Conservation (phyloP, 2,888 invertebrate species). For the Epistrophe grossulariae region DNA sequence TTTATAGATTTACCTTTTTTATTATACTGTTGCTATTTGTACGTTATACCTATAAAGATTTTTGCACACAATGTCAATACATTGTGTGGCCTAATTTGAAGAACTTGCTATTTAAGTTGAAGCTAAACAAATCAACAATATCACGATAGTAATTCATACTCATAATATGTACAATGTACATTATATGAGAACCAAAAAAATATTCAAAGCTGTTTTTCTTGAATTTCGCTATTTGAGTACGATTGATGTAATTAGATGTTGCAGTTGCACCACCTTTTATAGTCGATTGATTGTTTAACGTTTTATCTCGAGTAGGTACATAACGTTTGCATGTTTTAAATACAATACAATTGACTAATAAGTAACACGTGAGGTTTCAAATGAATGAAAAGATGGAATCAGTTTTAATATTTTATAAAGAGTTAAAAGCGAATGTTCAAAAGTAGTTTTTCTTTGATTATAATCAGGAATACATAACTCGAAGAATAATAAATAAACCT, state of each 20-base stretch:
- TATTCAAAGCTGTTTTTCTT: slow-evolving; percentile 15
- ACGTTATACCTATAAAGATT: slow-evolving; percentile 1
- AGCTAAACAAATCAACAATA: background rate
- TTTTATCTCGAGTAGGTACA: background rate
- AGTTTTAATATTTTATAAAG: background rate
- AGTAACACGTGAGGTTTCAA: background rate
- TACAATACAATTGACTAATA: background rate
- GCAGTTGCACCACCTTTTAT: slow-evolving; percentile 2
- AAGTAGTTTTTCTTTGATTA: background rate
- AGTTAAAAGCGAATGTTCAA: background rate
- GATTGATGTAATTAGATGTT: background rate
- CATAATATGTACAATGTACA: background rate
- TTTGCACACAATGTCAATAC: slow-evolving; percentile 42
- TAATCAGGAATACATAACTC: too few species aligned
- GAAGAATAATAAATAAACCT: too few species aligned
- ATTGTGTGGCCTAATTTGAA: slow-evolving; percentile 41
- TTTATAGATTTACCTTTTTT: background rate
- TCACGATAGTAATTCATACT: slow-evolving; percentile 20
- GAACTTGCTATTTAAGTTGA: slow-evolving; percentile 4
- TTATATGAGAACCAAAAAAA: background rate
- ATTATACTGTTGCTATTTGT: background rate
- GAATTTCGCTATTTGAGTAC: background rate
- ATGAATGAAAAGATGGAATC: slow-evolving; percentile 4
- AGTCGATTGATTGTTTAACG: slow-evolving; percentile 21
- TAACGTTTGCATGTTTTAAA: background rate